Conservation (phyloP, 2,113 vertebrate species). For the Phalacrocorax brasilianus region DNA sequence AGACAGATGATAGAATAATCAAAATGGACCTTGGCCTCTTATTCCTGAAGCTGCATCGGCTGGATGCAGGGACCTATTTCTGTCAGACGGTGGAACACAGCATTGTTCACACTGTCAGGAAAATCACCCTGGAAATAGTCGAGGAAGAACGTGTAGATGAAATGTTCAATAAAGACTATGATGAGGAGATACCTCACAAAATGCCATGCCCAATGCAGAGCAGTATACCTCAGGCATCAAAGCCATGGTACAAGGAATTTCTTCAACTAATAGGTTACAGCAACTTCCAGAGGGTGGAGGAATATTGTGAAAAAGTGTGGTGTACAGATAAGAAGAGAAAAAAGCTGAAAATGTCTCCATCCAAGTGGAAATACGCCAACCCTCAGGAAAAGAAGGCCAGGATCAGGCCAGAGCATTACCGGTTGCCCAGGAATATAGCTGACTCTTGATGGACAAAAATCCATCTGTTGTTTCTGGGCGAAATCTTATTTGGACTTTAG, state of each 20-base stretch:
- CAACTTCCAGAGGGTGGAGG: conserved; percentile 91
- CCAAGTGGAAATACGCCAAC: conserved; percentile 82
- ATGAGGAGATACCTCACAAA: conserved; percentile 73
- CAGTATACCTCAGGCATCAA: conserved; percentile 69
- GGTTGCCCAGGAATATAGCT: conserved; percentile 84
- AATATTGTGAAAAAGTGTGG: conserved; percentile 97
- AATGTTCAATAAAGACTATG: conserved; percentile 73
- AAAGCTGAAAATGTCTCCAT: conserved; percentile 84
- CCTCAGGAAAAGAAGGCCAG: conserved; percentile 80
- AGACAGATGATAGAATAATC: conserved; percentile 84
- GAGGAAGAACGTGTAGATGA: conserved; percentile 82
- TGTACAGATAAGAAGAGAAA: conserved; percentile 90
- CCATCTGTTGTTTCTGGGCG: neutral
- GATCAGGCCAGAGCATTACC: conserved; percentile 78
- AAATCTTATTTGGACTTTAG: conserved; percentile 32
- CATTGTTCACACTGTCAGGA: conserved; percentile 87
- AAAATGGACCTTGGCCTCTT: conserved; percentile 90
- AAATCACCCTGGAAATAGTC: conserved; percentile 85
- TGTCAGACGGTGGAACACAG: conserved; percentile 93
- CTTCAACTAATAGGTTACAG: conserved; percentile 93
- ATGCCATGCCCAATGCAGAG: conserved; percentile 74
- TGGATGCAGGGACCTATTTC: conserved; percentile 88
- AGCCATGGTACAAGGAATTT: conserved; percentile 95
- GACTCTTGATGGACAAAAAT: conserved; percentile 72
- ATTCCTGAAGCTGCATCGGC: conserved; percentile 80